These are phyloP conservation scores for Nesoenas mayeri DNA, from an alignment of 2,113 vertebrate species.

Conservation along the genomic window DNA sequence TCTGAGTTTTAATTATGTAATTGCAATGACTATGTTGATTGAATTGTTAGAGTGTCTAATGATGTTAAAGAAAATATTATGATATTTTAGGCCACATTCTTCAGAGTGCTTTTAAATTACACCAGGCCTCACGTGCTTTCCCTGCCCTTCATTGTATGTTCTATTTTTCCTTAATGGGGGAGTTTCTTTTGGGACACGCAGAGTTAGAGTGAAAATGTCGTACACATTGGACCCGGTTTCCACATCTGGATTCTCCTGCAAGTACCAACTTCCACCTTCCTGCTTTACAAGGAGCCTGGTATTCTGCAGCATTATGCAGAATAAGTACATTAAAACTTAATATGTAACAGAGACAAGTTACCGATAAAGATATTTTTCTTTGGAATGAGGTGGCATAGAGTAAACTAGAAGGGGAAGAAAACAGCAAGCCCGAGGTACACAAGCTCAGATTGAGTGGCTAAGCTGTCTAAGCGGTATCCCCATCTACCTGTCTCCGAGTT, in stretches of 20 bases:
- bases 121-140: neutral
- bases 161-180: neutral
- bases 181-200: neutral
- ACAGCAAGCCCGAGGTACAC: neutral
- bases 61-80: constrained; percentile 10
- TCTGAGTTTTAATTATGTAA: constrained; percentile 22
- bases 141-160: neutral
- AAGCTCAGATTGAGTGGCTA: neutral
- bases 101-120: neutral
- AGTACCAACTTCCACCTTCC: neutral
- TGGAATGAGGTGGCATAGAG: neutral
- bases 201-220: neutral
- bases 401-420: neutral
- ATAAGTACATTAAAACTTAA: neutral
- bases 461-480: neutral
- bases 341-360: neutral
- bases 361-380: neutral
- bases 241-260: neutral
- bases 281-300: neutral
- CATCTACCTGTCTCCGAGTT: neutral
- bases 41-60: neutral
- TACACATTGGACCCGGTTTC: neutral
- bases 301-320: neutral
- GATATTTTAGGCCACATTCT: neutral
- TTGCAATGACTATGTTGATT: neutral